Percentiles rank a stretch among this genome's conserved stretches.
These are phyloP conservation scores for Laspeyria flexula DNA, from an alignment of 2,888 invertebrate species.

Conservation along the genomic window DNA sequence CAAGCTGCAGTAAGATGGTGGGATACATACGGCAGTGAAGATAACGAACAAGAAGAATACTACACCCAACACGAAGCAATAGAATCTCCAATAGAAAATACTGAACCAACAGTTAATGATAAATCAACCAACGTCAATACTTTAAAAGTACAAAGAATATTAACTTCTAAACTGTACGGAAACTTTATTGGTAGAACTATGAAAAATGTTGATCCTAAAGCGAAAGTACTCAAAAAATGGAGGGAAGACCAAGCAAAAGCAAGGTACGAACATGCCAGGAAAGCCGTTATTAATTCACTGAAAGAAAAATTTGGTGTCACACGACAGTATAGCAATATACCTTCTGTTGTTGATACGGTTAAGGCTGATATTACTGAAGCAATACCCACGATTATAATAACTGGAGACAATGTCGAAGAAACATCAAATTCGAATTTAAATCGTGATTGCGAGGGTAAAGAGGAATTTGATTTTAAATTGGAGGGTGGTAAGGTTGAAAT, in stretches of 20 bases:
- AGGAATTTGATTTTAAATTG: conserved; percentile 48
- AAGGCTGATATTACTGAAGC: conserved; percentile 61
- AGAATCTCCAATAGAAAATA: conserved; percentile 23
- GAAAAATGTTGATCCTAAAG: conserved; percentile 57
- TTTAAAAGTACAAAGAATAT: conserved; percentile 44
- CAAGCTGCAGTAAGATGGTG: conserved; percentile 65
- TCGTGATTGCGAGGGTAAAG: conserved; percentile 45
- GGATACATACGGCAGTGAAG: conserved; percentile 57
- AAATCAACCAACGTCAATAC: conserved; percentile 54
- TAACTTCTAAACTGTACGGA: conserved; percentile 47
- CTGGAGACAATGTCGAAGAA: conserved; percentile 76
- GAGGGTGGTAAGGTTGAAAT: conserved; percentile 57
- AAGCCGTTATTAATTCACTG: conserved; percentile 76
- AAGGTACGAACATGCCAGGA: conserved; percentile 71
- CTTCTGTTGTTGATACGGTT: conserved; percentile 49
- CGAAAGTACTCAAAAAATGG: conserved; percentile 73
- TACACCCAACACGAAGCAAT: conserved; percentile 34
- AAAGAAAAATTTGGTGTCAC: conserved; percentile 70
- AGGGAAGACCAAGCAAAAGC: conserved; percentile 69
- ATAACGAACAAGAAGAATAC: conserved; percentile 6
- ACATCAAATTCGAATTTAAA: conserved; percentile 79
- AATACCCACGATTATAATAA: conserved; percentile 65
- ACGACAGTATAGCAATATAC: conserved; percentile 50
- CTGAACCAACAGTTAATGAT: conserved; percentile 33
- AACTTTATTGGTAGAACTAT: conserved; percentile 40